Evolutionary conservation across 2,888 invertebrate species (phyloP), one percentile per base, ranked within the genome.

Genomic region (Antitype chi): DNA sequence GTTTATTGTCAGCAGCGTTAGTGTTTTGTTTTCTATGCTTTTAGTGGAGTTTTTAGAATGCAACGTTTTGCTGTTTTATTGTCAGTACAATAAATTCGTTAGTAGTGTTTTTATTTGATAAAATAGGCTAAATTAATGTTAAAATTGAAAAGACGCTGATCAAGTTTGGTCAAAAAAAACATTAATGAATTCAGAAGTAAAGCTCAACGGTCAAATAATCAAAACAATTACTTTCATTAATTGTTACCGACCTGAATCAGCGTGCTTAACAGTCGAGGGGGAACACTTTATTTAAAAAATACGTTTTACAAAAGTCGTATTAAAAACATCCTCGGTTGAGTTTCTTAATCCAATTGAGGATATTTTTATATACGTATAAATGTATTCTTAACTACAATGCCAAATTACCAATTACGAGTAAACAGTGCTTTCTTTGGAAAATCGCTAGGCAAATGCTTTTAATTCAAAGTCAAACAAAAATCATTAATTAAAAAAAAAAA

Each of bases 1-100:
- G 80, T 84, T 84, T 82, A 80, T 84, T 59, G 81, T 68, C 47
- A 38, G 59, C 23, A 71, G 49, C 43, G 8, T 43, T 67, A 74
- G 57, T 60, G 32, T 60, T 76, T 76, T 76, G 59, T 66, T 80
- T 52, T 76, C 32, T 38, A 63, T 68, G 68, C 52, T 76, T 59
- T 68, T 63, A 68, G 52, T 53, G 1, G 43, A 25, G 20, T 57
- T 13, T 1, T 25, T 55, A 15, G 6, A 20, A 52, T 59, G 55
- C 76, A 25, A 17, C 49, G 8, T n/a, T 72, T 70, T 47, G 1
- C 5, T 52, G 8, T 23, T 59, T 74, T 38, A 52, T 38, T 59
- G 49, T 1, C 11, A 38, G 11, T 17, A 20, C 6, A 17, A 20
- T 25, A 59, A 15, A 38, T 28, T 4, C 20, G 7, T 3, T 0